phyloP scores from a whole-genome alignment of 2,113 vertebrate species.

The Drymodes brunneopygia region DNA sequence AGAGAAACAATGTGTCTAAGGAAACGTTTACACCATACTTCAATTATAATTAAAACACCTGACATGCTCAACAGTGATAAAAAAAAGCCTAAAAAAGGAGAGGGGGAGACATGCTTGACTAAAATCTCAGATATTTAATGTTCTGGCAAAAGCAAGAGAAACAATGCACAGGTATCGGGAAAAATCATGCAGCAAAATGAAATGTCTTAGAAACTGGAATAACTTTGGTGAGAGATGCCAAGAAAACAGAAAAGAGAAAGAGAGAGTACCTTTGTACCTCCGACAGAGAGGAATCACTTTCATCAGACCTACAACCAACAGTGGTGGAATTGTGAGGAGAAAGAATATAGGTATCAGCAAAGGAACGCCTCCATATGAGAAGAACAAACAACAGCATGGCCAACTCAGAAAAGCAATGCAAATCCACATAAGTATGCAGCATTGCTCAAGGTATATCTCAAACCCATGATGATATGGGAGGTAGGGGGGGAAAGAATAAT shows the following conservation, averaged over 20 bases:
- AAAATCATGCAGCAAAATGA: slow-evolving; percentile 70
- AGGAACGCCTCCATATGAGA: slow-evolving; percentile 48
- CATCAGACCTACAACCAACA: slow-evolving; percentile 84
- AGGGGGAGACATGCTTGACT: not conserved
- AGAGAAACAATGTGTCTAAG: not conserved
- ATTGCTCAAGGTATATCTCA: not conserved
- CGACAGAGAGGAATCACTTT: slow-evolving; percentile 83
- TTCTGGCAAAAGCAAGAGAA: slow-evolving; percentile 9
- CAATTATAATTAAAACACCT: not conserved
- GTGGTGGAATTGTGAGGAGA: slow-evolving; percentile 74
- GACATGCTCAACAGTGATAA: not conserved
- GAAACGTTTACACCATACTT: not conserved
- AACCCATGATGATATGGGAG: not conserved
- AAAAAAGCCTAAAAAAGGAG: not conserved
- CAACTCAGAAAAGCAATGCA: slow-evolving; percentile 48
- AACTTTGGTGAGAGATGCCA: slow-evolving; percentile 40
- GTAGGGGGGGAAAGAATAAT: not conserved
- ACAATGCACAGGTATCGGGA: not conserved
- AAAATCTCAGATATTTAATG: not conserved
- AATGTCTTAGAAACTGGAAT: slow-evolving; percentile 31
- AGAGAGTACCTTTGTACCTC: slow-evolving; percentile 84
- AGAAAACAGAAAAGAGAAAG: slow-evolving; percentile 65
- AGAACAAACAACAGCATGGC: slow-evolving; percentile 50
- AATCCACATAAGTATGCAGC: not conserved
- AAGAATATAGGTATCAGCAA: slow-evolving; percentile 75